These are phyloP conservation scores for Trichogramma dendrolimi DNA, from an alignment of 2,888 invertebrate species.

Conservation along the genomic window DNA sequence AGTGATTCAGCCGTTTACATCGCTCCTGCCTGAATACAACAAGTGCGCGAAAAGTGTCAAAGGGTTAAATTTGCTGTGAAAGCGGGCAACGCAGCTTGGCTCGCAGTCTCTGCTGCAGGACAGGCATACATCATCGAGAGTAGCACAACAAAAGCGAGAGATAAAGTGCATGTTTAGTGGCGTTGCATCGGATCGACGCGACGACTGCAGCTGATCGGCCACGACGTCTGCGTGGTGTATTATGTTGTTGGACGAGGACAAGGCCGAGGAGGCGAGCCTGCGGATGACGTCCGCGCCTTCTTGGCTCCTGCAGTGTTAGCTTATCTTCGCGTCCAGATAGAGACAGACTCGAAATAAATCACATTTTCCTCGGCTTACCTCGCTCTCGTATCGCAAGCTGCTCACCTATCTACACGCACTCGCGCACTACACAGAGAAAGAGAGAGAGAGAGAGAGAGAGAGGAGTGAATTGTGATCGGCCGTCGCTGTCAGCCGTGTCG, in stretches of 20 bases:
- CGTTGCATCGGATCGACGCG: neutral
- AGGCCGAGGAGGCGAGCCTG: constrained; percentile 20
- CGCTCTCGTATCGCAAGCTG: too few relatives aligned
- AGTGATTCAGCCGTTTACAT: too few relatives aligned
- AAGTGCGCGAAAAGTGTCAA: too few relatives aligned
- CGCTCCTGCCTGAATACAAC: too few relatives aligned
- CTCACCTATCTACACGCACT: constrained; percentile 12
- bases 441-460: neutral
- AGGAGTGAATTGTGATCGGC: constrained; percentile 19
- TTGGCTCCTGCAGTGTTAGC: too few relatives aligned
- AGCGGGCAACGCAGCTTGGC: too few relatives aligned
- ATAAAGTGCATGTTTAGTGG: neutral
- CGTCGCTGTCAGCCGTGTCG: constrained; percentile 7
- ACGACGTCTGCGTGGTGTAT: too few relatives aligned
- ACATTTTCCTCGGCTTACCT: too few relatives aligned
- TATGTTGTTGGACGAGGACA: neutral
- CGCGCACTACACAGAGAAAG: constrained; percentile 14
- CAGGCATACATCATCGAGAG: neutral
- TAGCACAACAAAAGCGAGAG: neutral
- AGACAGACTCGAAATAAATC: too few relatives aligned
- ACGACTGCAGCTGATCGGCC: neutral
- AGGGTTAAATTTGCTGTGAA: too few relatives aligned
- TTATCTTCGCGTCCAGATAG: too few relatives aligned
- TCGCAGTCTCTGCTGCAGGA: too few relatives aligned
- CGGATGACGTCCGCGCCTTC: neutral